Conservation (phyloP, 2,797 vertebrate genomes). For the Rhabdomys pumilio region DNA sequence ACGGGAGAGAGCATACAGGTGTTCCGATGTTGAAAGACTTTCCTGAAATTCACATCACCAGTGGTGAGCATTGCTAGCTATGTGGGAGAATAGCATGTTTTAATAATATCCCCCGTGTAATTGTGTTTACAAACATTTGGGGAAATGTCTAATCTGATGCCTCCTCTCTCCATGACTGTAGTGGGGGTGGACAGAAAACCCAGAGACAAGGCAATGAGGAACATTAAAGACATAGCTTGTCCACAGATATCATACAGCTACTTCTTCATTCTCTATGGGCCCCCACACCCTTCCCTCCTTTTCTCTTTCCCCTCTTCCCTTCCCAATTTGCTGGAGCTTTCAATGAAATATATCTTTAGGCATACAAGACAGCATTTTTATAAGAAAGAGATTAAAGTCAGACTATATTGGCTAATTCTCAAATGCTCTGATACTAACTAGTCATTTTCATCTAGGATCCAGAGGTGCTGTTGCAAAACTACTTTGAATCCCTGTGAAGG, state of each 20-base stretch:
- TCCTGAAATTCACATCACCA: slow-evolving; percentile 37
- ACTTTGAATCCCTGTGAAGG: not conserved
- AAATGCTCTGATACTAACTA: slow-evolving; percentile 60
- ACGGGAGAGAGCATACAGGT: slow-evolving; percentile 62
- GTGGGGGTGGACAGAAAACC: not conserved
- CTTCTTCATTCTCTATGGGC: accelerated
- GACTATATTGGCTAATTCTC: slow-evolving; percentile 43
- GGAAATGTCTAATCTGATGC: not conserved
- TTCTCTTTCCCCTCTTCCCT: not conserved
- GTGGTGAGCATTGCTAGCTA: slow-evolving; percentile 68
- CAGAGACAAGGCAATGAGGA: slow-evolving; percentile 3
- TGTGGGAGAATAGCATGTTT: not conserved
- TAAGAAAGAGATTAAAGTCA: slow-evolving; percentile 62
- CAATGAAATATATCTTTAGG: slow-evolving; percentile 34
- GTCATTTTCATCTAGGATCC: slow-evolving; percentile 62
- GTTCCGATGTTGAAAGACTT: slow-evolving; percentile 72
- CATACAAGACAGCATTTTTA: slow-evolving; percentile 33
- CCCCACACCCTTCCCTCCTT: not conserved
- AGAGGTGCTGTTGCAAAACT: slow-evolving; percentile 40
- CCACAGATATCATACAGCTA: not conserved
- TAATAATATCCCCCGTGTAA: slow-evolving; percentile 14
- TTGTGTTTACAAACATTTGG: slow-evolving; percentile 6
- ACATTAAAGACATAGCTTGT: not conserved
- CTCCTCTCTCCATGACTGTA: not conserved
- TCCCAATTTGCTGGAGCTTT: slow-evolving; percentile 25